Conservation (phyloP, 2,888 invertebrate species). For the Microplitis manilae region DNA sequence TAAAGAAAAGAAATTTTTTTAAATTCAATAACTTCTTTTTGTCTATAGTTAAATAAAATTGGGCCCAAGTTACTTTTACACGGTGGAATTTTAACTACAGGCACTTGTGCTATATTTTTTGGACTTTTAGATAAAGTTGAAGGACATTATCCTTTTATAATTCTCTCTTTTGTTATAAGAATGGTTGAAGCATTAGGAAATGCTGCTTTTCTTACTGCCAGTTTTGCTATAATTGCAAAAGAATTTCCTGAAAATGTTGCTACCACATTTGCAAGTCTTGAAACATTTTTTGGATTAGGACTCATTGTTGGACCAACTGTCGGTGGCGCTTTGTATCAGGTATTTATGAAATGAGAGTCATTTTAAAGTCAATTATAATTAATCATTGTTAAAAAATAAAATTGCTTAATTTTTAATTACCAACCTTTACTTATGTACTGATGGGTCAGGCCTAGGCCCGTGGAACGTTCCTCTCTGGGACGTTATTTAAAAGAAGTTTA, state of each 20-base stretch:
- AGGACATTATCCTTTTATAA: constrained; percentile 82
- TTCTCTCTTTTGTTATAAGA: constrained; percentile 84
- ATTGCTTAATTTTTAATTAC: neutral
- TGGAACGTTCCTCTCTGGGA: no score
- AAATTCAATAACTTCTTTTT: constrained; percentile 9
- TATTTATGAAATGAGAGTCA: constrained; percentile 48
- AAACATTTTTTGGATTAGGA: constrained; percentile 90
- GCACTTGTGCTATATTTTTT: constrained; percentile 83
- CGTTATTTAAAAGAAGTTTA: no score
- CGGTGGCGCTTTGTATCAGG: constrained; percentile 87
- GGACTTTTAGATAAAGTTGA: constrained; percentile 82
- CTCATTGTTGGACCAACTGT: constrained; percentile 92
- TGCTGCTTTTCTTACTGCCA: constrained; percentile 88
- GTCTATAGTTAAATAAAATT: constrained; percentile 78
- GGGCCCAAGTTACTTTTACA: constrained; percentile 88
- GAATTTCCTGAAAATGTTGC: constrained; percentile 90
- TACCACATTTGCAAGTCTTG: constrained; percentile 87
- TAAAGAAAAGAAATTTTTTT: constrained; percentile 16
- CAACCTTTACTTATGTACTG: no score
- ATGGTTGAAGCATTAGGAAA: constrained; percentile 90
- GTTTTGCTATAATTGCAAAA: constrained; percentile 89
- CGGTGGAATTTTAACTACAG: constrained; percentile 86
- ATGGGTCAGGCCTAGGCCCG: no score
- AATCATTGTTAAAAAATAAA: no score
- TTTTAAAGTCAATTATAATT: no score